Evolutionary conservation across 2,797 vertebrate genomes (phyloP).

Genomic region (Acomys russatus): DNA sequence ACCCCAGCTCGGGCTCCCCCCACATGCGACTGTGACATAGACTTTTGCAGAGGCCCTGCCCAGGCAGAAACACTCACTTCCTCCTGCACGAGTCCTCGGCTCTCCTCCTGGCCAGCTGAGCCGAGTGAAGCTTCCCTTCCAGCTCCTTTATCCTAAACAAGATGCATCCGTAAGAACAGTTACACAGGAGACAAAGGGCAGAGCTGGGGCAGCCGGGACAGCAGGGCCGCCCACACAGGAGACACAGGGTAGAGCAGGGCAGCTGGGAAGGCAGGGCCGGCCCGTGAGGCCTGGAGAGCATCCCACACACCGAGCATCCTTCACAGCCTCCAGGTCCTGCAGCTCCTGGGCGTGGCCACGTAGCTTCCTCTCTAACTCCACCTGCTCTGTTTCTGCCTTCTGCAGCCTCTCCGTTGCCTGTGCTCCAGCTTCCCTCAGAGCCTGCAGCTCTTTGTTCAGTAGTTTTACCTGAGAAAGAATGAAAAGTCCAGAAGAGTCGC

Average conservation of each 20-base stretch:
- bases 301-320: constrained; percentile 86
- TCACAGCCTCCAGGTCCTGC: constrained; percentile 85
- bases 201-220: not conserved
- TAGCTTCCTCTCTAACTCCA: constrained; percentile 86
- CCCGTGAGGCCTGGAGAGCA: no score
- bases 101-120: constrained; percentile 84
- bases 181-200: no score
- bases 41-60: not conserved
- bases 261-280: not conserved
- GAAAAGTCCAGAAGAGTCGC: no score
- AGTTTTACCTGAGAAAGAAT: constrained; percentile 88
- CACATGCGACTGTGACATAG: not conserved
- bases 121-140: constrained; percentile 83
- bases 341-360: constrained; percentile 86
- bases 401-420: constrained; percentile 86
- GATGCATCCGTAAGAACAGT: not conserved
- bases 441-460: constrained; percentile 88
- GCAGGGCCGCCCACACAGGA: not conserved
- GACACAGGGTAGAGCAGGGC: not conserved
- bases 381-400: constrained; percentile 82
- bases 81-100: constrained; percentile 86
- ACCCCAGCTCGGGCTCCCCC: not conserved
- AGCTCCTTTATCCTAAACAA: constrained; percentile 90
- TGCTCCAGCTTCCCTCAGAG: constrained; percentile 82
- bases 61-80: constrained; percentile 88